Evolutionary conservation across 37 sponge, comb jelly and placozoan genomes (phyloP).

Genomic region (Ianthella basta): DNA sequence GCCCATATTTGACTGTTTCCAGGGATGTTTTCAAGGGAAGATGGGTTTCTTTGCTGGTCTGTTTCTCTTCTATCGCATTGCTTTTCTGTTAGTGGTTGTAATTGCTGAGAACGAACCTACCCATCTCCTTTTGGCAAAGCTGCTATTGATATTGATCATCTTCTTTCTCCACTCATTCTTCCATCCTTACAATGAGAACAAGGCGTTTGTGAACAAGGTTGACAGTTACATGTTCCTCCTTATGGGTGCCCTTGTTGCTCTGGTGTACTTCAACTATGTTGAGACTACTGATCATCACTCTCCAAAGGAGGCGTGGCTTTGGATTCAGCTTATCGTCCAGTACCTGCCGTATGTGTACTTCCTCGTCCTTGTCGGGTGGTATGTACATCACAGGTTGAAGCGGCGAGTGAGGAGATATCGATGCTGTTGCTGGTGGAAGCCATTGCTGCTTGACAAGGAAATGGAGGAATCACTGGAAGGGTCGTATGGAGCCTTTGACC

Average conservation of each 20-base stretch:
- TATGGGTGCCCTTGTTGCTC: not conserved
- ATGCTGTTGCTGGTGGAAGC: not conserved
- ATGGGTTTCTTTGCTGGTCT: constrained; percentile 2
- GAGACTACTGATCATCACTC: not conserved
- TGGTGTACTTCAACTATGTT: constrained; percentile 1
- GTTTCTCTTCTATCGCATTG: not conserved
- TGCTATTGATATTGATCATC: not conserved
- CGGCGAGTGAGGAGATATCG: not conserved
- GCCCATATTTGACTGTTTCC: constrained; percentile 9
- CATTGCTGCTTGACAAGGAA: not conserved
- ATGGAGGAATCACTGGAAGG: constrained; percentile 1
- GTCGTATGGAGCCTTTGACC: not conserved
- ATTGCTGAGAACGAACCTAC: not conserved
- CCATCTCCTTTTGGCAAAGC: not conserved
- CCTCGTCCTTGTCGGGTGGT: not conserved
- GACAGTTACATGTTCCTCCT: constrained; percentile 1
- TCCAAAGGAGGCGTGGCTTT: not conserved
- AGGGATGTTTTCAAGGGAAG: not conserved
- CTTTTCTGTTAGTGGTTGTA: not conserved
- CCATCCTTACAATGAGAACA: not conserved
- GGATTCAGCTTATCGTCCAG: not conserved
- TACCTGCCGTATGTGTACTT: not conserved
- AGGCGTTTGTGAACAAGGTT: not conserved
- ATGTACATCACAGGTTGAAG: not conserved
- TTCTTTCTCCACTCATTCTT: constrained; percentile 7